Conservation (phyloP, 2,888 invertebrate species). For the Cataglyphis altisquamis region DNA sequence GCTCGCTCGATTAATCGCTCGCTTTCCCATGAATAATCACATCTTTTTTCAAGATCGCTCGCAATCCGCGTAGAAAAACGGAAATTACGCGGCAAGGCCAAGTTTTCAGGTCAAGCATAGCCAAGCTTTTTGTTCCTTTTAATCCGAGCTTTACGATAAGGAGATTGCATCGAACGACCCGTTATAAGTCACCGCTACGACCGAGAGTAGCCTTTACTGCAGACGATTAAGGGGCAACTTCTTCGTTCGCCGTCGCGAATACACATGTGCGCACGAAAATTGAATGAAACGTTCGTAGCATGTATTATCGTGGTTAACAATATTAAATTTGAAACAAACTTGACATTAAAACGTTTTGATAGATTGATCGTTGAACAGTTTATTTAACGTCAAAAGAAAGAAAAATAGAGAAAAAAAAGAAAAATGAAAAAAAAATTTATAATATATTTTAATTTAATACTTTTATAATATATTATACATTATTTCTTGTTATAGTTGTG, state of each 20-base stretch:
- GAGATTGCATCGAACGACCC: conserved; percentile 73
- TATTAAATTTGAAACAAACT: not conserved
- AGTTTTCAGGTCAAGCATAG: conserved; percentile 62
- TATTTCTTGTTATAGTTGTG: not conserved
- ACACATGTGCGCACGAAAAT: conserved; percentile 53
- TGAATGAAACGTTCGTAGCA: conserved; percentile 62
- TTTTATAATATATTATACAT: not conserved
- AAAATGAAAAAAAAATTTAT: not conserved
- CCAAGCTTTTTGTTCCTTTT: conserved; percentile 68
- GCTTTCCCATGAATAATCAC: conserved; percentile 28
- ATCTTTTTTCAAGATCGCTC: conserved; percentile 23
- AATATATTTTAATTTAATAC: not conserved
- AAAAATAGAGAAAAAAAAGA: not conserved
- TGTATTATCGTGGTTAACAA: not conserved
- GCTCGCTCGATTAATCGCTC: conserved; percentile 45
- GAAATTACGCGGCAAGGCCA: conserved; percentile 55
- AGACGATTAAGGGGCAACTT: conserved; percentile 53
- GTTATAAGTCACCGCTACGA: conserved; percentile 67
- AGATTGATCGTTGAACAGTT: not conserved
- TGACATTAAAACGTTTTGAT: not conserved
- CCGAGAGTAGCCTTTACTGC: conserved; percentile 62
- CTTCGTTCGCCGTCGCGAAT: conserved; percentile 26
- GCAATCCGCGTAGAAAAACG: conserved; percentile 32
- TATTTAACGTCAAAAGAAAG: not conserved
- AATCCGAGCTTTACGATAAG: conserved; percentile 76